Base-by-base conservation (phyloP, 1,140 invertebrate species). In the Drosophila simulans region DNA sequence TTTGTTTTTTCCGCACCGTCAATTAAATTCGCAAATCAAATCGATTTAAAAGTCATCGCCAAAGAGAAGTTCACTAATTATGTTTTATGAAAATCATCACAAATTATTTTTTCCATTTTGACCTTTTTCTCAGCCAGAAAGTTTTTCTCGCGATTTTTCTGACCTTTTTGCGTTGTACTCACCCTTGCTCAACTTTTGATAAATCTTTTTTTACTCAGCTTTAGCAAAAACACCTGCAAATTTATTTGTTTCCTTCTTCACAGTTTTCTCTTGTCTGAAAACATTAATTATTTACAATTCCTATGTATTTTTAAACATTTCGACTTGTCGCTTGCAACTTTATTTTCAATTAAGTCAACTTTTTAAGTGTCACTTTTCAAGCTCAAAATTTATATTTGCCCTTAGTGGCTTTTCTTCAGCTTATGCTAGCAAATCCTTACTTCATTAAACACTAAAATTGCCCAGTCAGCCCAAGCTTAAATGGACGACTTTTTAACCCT, bases 1-100 rank as follows among this genome's bases (percentile, higher is more conserved):
- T 25, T 27, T 13, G 52, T 34, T 40, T 52, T 64, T 71, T 22
- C 27, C 35, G 40, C 45, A 34, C 37, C 27, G 17, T 42, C 64
- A 80, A 76, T 80, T 80, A 76, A 40, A 17, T 60, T 62, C 63
- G 51, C 35, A 84, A 69, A 77, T 86, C 63, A 58, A 80, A 77
- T 85, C 73, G 55, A 81, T 76, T 76, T 59, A 54, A 70, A 59
- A 37, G 34, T 45, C 56, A 52, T 53, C 40, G 58, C 15, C 4
- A 49, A 46, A 20, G 51, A 37, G 51, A 46, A 37, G 27, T 43
- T 59, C 48, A 42, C 60, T 83, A 76, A 71, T 76, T 78, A 56
- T 57, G 52, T 42, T 31, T 31, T 25, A 52, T 7, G 8, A 31
- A 53, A 66, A 54, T 64, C 34, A 45, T 8, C 39, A 34, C 43